Evolutionary conservation across 2,113 vertebrate species (phyloP), one percentile per base, ranked within the genome.

Genomic region (Nothoprocta perdicaria): DNA sequence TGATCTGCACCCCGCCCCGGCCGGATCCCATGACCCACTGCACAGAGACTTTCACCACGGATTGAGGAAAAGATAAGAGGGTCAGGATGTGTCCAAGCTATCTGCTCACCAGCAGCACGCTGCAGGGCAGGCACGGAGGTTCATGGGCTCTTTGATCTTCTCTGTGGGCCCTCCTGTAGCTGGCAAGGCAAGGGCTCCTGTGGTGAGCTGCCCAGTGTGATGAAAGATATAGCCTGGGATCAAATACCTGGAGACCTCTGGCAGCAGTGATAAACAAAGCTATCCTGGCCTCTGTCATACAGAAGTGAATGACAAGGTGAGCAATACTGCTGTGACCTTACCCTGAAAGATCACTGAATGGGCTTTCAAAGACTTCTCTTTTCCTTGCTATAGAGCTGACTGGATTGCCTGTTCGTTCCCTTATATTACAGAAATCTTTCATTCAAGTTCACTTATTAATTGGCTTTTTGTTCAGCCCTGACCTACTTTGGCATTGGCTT

Each of bases 181-280:
- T 80, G 35, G 22, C 0, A 0, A 68, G 41, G 27, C 35, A 52
- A 4, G 48, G 48, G 0, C 29, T 43, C 0, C 27, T 0, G 22
- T 27, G 33, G 60, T 45, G 68, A 33, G 40, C 62, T 86, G 58
- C 31, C 14, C 6, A 3, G 5, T 12, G 27, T 6, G 18, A 69
- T 10, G 15, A 31, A 33, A 69, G 40, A 40, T 23, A 19, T 10
- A 58, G 6, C 1, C 9, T 27, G 53, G 5, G 26, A 19, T 10
- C 22, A 80, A 86, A 71, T 14, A 17, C 12, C 41, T 61, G 3
- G 65, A 88, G 33, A 50, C 22, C 18, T 63, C 6, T 43, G 35
- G 8, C 0, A 53, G 29, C 1, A 53, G 50, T 12, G 21, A 50
- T 24, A 26, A 23, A 69, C 13, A 67, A 55, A 55, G 8, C 53